Evolutionary conservation across 2,888 invertebrate species (phyloP), one percentile per base, ranked within the genome.

Genomic region (Teleogryllus oceanicus): DNA sequence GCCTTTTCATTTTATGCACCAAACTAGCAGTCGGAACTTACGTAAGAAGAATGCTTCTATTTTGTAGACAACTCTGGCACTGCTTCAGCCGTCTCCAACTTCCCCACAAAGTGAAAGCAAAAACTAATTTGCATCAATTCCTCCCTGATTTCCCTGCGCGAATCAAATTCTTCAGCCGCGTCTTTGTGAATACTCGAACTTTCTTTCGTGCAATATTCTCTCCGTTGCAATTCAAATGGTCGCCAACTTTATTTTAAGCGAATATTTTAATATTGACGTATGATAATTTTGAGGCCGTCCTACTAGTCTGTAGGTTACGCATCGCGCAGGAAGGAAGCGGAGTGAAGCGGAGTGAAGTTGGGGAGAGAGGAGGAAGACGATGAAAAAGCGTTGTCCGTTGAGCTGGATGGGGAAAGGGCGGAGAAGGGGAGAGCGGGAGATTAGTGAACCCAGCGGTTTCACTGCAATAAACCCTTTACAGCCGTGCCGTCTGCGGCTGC

Each of bases 221-320:
- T 62, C n/a, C 62, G 16, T 62, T 62, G 62, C 62, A 62, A 62
- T 62, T 62, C 62, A 62, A 62, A 62, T 62, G 62, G 16, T 13
- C 62, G 13, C 62, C 62, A 62, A 62, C 62, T 62, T 62, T 62
- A 62, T 62, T 62, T 62, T 62, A 62, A 62, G 62, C 62, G 62
- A 62, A 62, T 62, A 62, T 62, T 62, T 62, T 62, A 62, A 62
- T 62, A 62, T 62, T 62, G 62, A 62, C 62, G 62, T 62, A 62
- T 62, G 62, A 62, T 62, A 62, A 62, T 62, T n/a, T n/a, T 16
- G 62, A 62, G 62, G 37, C 37, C 37, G 8, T 12, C 62, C 12
- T n/a, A n/a, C 11, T 18, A 5, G 5, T n/a, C 62, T 10, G 12
- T 62, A 12, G 16, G 62, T 62, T 62, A 62, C 62, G 62, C 62